Conservation (phyloP, 2,888 invertebrate species). For the Cerceris rybyensis region DNA sequence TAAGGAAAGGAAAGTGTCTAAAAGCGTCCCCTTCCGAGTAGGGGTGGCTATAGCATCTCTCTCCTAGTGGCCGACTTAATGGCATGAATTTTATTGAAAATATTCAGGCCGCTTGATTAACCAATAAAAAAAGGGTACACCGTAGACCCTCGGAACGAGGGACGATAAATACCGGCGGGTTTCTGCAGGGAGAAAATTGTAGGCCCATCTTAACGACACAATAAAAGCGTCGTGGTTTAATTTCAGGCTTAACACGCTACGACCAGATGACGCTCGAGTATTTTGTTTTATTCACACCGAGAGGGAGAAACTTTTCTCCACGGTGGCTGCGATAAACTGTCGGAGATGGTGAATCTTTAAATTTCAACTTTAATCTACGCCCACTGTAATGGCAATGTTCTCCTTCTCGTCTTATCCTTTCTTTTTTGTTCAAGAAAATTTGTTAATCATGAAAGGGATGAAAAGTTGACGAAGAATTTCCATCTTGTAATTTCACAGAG, state of each 20-base stretch:
- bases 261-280: constrained; percentile 59
- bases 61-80: constrained; percentile 54
- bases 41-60: constrained; percentile 24
- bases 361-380: not conserved
- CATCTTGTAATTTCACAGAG: not conserved
- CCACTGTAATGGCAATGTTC: not conserved
- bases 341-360: constrained; percentile 8
- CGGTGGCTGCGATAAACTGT: constrained; percentile 12
- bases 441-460: too few species aligned
- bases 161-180: constrained; percentile 54
- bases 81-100: constrained; percentile 75
- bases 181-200: constrained; percentile 46
- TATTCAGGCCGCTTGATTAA: constrained; percentile 69
- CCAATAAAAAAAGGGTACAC: constrained; percentile 67
- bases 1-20: constrained; percentile 40
- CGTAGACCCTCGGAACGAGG: constrained; percentile 56
- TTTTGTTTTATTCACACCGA: constrained; percentile 52
- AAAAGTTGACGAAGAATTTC: too few species aligned
- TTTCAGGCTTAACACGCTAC: constrained; percentile 60
- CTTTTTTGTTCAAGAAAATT: too few species aligned
- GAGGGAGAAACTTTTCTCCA: constrained; percentile 12
- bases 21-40: not conserved
- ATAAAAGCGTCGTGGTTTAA: constrained; percentile 71
- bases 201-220: constrained; percentile 68
- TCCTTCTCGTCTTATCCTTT: not conserved